Conservation (phyloP, 1,140 invertebrate species). For the Brachionus rotundiformis region DNA sequence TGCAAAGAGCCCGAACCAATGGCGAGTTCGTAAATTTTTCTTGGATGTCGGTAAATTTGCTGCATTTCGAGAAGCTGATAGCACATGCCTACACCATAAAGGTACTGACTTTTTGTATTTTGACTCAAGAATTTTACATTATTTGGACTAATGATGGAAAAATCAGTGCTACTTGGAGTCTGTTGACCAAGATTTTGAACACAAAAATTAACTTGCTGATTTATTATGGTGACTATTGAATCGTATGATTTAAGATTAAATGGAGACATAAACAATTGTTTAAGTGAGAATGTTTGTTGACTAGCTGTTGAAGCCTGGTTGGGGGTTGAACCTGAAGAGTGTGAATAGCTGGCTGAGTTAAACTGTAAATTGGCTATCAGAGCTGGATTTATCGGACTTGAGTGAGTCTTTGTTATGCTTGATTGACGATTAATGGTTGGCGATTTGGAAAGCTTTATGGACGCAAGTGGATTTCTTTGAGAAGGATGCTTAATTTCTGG, state of each 20-base stretch:
- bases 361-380: slow-evolving; percentile 32
- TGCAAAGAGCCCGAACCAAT: not conserved
- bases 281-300: slow-evolving; percentile 4
- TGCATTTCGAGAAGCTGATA: slow-evolving; percentile 43
- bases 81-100: slow-evolving; percentile 22
- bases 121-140: slow-evolving; percentile 4
- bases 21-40: slow-evolving; percentile 46
- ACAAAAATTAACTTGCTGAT: slow-evolving; percentile 41
- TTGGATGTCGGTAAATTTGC: slow-evolving; percentile 38
- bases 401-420: not conserved
- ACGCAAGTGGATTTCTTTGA: not conserved
- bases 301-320: not conserved
- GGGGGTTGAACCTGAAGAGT: not conserved
- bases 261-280: slow-evolving; percentile 15
- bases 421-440: slow-evolving; percentile 27
- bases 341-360: not conserved
- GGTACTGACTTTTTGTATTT: not conserved
- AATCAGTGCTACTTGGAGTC: not conserved
- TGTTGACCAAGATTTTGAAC: not conserved
- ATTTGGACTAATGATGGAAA: slow-evolving; percentile 12
- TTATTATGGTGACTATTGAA: slow-evolving; percentile 1
- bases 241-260: not conserved
- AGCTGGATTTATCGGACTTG: not conserved
- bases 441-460: slow-evolving; percentile 27
- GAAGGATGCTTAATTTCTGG: not conserved